Percentiles rank a stretch among this genome's conserved stretches.
phyloP scores from a whole-genome alignment of 2,113 vertebrate genomes.

The Poeciliopsis retropinna region DNA sequence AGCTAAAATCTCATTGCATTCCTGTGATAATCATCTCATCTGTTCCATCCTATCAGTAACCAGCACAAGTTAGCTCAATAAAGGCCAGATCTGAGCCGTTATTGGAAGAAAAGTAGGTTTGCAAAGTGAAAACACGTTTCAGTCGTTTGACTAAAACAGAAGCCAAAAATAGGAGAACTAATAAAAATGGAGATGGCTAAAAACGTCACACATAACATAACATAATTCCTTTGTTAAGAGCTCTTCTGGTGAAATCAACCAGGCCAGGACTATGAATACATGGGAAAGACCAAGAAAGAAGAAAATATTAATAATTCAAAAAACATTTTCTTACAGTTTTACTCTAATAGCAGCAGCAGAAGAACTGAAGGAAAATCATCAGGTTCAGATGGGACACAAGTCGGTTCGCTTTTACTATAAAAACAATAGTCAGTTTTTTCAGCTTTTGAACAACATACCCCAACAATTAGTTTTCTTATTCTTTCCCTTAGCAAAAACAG shows the following conservation, averaged over 20 bases:
- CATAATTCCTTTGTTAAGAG: slow-evolving; percentile 14
- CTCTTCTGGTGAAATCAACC: slow-evolving; percentile 4
- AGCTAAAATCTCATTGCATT: no score
- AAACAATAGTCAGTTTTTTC: slow-evolving; percentile 10
- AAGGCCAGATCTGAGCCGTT: neutral
- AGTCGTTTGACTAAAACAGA: neutral
- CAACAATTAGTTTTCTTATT: slow-evolving; percentile 12
- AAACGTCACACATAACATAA: neutral
- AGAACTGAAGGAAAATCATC: neutral
- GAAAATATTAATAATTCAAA: neutral
- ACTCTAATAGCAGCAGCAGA: neutral
- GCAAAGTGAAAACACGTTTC: neutral
- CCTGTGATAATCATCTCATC: no score
- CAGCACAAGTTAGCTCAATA: neutral
- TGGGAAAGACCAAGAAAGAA: neutral
- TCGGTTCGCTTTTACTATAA: neutral
- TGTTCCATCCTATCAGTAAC: no score
- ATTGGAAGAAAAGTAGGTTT: neutral
- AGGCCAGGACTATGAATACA: neutral
- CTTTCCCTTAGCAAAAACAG: neutral
- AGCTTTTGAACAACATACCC: slow-evolving; percentile 20
- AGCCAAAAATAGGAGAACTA: neutral
- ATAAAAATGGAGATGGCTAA: neutral
- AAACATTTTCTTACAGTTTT: neutral
- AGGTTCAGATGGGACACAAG: slow-evolving; percentile 2